Conservation (phyloP, 2,797 vertebrate species). For the Acropternis orthonyx region DNA sequence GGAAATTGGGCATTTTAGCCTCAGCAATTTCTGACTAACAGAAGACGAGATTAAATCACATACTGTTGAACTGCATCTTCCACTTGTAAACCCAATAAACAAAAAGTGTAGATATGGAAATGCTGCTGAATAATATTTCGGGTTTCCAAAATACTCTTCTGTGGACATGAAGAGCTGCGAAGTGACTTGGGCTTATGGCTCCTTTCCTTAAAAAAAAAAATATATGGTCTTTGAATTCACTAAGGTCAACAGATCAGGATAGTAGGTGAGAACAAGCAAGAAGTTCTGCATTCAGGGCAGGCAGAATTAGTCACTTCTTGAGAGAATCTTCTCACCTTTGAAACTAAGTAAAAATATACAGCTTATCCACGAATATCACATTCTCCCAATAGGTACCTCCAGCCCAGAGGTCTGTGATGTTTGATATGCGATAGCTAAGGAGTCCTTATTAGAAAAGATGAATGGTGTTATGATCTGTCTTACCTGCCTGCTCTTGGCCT, state of each 20-base stretch:
- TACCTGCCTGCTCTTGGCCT: conserved; percentile 21
- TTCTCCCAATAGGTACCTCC: neutral
- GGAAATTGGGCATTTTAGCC: neutral
- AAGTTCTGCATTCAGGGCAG: neutral
- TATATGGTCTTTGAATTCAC: neutral
- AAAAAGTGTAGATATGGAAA: neutral
- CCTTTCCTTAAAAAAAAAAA: neutral
- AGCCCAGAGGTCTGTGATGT: neutral
- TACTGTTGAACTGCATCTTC: neutral
- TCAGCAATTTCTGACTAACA: neutral
- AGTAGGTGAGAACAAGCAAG: neutral
- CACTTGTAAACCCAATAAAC: neutral
- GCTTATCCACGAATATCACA: neutral
- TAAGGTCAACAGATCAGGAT: neutral
- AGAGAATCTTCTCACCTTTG: neutral
- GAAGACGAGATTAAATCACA: neutral
- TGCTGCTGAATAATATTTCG: neutral
- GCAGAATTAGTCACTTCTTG: neutral
- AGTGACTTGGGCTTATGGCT: neutral
- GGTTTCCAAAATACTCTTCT: neutral
- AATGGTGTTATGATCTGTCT: neutral
- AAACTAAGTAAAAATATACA: neutral
- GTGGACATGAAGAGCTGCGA: neutral
- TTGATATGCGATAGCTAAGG: neutral
- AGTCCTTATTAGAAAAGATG: neutral